These are phyloP conservation scores for Epicauta chinensis DNA, from an alignment of 1,140 invertebrate species.

Conservation along the genomic window DNA sequence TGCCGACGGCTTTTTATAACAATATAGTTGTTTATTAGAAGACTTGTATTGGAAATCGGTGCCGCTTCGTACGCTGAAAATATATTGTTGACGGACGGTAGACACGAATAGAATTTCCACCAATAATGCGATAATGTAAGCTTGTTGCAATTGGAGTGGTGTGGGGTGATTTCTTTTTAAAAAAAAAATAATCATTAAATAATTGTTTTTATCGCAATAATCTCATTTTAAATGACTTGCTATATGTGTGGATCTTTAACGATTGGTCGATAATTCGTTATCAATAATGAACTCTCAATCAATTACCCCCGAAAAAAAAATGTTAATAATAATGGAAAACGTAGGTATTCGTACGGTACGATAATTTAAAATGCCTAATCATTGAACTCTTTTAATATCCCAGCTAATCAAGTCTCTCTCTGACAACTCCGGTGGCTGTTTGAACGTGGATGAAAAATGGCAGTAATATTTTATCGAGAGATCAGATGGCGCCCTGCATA, in stretches of 20 bases:
- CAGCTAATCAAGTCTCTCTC: slow-evolving; percentile 37
- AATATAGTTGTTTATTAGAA: slow-evolving; percentile 21
- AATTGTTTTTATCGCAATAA: too few species aligned
- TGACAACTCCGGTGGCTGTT: slow-evolving; percentile 38
- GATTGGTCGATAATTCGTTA: too few species aligned
- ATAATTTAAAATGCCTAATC: slow-evolving; percentile 20
- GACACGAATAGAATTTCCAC: not conserved
- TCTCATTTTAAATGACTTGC: too few species aligned
- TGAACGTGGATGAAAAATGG: slow-evolving; percentile 41
- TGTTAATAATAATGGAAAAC: too few species aligned
- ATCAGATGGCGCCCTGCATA: slow-evolving; percentile 39
- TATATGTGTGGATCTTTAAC: too few species aligned
- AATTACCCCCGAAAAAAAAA: too few species aligned
- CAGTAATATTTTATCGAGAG: slow-evolving; percentile 40
- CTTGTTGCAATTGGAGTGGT: too few species aligned
- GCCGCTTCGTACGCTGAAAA: slow-evolving; percentile 1
- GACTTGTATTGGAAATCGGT: slow-evolving; percentile 1
- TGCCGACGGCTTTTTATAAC: slow-evolving; percentile 8
- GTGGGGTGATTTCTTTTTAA: too few species aligned
- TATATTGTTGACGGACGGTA: not conserved
- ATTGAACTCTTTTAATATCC: slow-evolving; percentile 35
- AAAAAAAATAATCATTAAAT: too few species aligned
- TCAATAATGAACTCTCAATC: not conserved
- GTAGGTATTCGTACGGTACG: not conserved
- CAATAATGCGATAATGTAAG: slow-evolving; percentile 3